phyloP scores from a whole-genome alignment of 2,888 invertebrate species.

The Globia sparganii region DNA sequence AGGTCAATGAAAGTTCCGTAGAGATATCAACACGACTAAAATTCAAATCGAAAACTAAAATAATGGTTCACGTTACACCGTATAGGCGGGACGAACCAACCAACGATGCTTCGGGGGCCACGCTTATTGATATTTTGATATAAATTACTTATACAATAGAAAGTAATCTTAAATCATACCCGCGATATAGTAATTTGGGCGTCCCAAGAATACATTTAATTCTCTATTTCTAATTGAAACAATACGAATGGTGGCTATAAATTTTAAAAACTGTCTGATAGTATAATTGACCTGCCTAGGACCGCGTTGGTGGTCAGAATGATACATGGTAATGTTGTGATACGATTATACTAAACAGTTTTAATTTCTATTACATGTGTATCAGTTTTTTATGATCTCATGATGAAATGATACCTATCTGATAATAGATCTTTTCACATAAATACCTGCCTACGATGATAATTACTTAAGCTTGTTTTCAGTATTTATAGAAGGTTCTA shows the following conservation, averaged over 20 bases:
- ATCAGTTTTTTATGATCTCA: slow-evolving; percentile 35
- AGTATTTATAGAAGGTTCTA: neutral
- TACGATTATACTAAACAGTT: slow-evolving; percentile 67
- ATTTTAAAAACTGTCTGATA: slow-evolving; percentile 78
- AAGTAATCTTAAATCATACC: slow-evolving; percentile 81
- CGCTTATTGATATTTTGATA: slow-evolving; percentile 85
- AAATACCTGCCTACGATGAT: neutral
- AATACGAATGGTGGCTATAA: slow-evolving; percentile 84
- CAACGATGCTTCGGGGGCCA: slow-evolving; percentile 79
- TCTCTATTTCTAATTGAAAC: slow-evolving; percentile 88
- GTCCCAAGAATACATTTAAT: slow-evolving; percentile 84
- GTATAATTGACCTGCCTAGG: slow-evolving; percentile 79
- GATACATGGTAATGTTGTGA: slow-evolving; percentile 78
- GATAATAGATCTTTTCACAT: slow-evolving; percentile 21
- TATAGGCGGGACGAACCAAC: slow-evolving; percentile 81
- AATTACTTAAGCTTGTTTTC: neutral
- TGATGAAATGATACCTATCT: slow-evolving; percentile 34
- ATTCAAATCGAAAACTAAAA: slow-evolving; percentile 79
- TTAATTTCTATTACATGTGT: slow-evolving; percentile 61
- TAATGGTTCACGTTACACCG: slow-evolving; percentile 79
- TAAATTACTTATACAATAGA: slow-evolving; percentile 83
- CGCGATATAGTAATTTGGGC: slow-evolving; percentile 87
- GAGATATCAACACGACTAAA: slow-evolving; percentile 58
- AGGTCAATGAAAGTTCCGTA: slow-evolving; percentile 67
- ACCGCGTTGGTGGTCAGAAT: slow-evolving; percentile 83